These are phyloP conservation scores for Coptodon bakossiorum DNA, from an alignment of 2,113 vertebrate species.

Conservation along the genomic window DNA sequence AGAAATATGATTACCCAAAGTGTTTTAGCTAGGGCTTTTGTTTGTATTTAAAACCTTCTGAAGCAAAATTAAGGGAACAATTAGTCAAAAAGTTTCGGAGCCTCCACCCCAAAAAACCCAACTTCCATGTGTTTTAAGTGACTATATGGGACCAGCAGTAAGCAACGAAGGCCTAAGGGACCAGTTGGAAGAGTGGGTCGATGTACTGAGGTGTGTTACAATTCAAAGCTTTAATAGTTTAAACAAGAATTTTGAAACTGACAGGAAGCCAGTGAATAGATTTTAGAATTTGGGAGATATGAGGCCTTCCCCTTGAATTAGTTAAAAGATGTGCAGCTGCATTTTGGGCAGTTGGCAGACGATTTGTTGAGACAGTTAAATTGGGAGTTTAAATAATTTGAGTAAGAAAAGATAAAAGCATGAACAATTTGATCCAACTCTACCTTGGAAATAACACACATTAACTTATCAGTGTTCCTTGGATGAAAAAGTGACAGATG, in stretches of 20 bases:
- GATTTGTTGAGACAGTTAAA: not conserved
- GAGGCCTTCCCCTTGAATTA: not conserved
- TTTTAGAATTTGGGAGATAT: not conserved
- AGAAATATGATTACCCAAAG: not conserved
- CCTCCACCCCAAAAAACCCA: not conserved
- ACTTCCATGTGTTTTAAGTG: not conserved
- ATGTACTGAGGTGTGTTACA: not conserved
- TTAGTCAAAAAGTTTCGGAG: accelerated
- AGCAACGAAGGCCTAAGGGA: not conserved
- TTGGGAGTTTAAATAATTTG: not conserved
- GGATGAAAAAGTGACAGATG: not conserved
- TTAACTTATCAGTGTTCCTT: not conserved
- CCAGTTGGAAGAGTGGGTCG: not conserved
- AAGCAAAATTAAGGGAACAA: not conserved
- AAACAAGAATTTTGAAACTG: not conserved
- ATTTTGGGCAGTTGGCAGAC: not conserved
- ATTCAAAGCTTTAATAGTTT: not conserved
- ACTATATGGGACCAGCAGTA: not conserved
- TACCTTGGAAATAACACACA: not conserved
- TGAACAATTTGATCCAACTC: not conserved
- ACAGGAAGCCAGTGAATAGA: not conserved
- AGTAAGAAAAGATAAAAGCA: not conserved
- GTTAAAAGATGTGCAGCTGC: not conserved
- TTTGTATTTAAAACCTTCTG: not conserved
- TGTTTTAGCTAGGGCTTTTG: not conserved